phyloP scores from a whole-genome alignment of 2,797 vertebrate species.

The Carcharodon carcharias region DNA sequence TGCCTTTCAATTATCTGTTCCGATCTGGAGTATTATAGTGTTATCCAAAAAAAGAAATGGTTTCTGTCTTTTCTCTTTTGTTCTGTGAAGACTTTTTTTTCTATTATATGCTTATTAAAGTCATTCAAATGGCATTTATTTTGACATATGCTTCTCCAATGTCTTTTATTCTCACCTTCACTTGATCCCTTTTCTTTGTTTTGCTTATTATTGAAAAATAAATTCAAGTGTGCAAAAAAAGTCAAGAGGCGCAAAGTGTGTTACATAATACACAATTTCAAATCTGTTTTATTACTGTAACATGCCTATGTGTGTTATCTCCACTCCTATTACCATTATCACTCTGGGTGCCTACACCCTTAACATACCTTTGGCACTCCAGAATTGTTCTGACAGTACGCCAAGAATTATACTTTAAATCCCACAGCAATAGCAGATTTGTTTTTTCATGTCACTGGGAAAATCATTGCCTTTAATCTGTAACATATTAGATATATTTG shows the following conservation, averaged over 20 bases:
- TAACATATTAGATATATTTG: constrained; percentile 9
- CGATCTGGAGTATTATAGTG: constrained; percentile 94
- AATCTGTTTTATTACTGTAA: constrained; percentile 15
- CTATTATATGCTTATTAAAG: constrained; percentile 99
- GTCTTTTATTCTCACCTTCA: constrained; percentile 40
- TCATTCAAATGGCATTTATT: constrained; percentile 87
- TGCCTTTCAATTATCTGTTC: constrained; percentile 46
- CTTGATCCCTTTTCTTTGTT: constrained; percentile 18
- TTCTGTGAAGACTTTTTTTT: constrained; percentile 95
- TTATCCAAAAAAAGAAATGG: constrained; percentile 87
- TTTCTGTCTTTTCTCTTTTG: constrained; percentile 95
- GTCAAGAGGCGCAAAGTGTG: neutral
- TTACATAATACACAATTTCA: constrained; percentile 25
- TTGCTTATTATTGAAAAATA: constrained; percentile 24
- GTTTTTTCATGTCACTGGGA: constrained; percentile 21
- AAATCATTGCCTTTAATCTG: constrained; percentile 32
- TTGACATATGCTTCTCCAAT: constrained; percentile 53
- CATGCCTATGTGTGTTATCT: constrained; percentile 6
- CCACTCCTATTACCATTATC: constrained; percentile 10
- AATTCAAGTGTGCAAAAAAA: neutral
- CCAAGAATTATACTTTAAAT: constrained; percentile 28
- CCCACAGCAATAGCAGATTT: constrained; percentile 27
- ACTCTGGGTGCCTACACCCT: constrained; percentile 18
- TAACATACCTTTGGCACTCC: constrained; percentile 21
- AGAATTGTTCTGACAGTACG: neutral